Evolutionary conservation across 2,113 vertebrate species (phyloP), one percentile per base, ranked within the genome.

Genomic region (Onychostoma macrolepis): DNA sequence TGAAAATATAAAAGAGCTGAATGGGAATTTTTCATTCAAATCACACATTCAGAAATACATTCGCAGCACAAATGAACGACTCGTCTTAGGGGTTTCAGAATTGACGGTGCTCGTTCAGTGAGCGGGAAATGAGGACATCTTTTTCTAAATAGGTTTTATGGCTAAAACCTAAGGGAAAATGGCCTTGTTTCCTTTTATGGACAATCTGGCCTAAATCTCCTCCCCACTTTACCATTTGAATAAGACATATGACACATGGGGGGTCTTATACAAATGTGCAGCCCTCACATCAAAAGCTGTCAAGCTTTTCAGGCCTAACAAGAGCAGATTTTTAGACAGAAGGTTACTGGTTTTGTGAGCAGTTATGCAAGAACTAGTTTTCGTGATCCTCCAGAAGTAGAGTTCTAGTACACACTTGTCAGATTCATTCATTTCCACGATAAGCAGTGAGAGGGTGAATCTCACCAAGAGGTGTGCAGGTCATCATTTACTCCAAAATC

Each of bases 121-220:
- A 86, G 80, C 28, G 30, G 43, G n/a, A 87, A 90, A 89, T 78
- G 72, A 89, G 89, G 87, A 83, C 87, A 87, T 86, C 61, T 36
- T 61, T 56, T 83, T 85, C 84, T 89, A 89, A 90, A 87, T 90
- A 84, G 87, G 87, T 87, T 90, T 86, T 83, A 89, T 90, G 85
- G 87, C 79, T 88, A 75, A 24, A 85, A 88, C 89, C 74, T 58
- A 48, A 45, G 89, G 86, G 89, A 88, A 83, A 89, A 87, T 83
- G 85, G 53, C 83, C 87, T 87, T 76, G 85, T 87, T 90, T 90
- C 89, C 83, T 89, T 90, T 88, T 90, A 88, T 84, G 89, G 89
- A 90, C 86, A 80, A 83, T 43, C 83, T 89, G 89, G 80, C 89
- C 89, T 90, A 79, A 80, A 88, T 89, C 50, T 89, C 9, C 78